Conservation (phyloP, 2,113 vertebrate genomes). For the Chrysochloris asiatica region DNA sequence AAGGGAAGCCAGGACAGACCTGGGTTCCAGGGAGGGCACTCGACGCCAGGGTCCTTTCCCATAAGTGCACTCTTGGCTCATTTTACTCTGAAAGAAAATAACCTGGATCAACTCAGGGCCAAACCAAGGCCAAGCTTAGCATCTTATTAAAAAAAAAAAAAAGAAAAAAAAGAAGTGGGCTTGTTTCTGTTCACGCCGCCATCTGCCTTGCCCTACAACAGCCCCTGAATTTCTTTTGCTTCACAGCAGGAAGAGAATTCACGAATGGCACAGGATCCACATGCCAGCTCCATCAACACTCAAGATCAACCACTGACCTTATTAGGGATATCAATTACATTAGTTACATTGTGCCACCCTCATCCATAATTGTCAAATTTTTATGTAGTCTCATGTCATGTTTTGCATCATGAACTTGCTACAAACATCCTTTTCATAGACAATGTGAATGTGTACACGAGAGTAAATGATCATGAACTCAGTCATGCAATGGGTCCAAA, state of each 20-base stretch:
- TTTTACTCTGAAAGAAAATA: not conserved
- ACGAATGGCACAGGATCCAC: not conserved
- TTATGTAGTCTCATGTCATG: not conserved
- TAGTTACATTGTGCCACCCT: too few relatives aligned
- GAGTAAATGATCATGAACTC: not conserved
- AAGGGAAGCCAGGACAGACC: slow-evolving; percentile 7
- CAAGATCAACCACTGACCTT: not conserved
- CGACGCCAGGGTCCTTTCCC: not conserved
- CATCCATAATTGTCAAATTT: too few relatives aligned
- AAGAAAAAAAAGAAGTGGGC: not conserved
- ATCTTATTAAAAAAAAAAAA: too few relatives aligned
- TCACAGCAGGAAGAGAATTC: not conserved
- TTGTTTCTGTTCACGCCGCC: not conserved
- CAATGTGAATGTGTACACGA: not conserved
- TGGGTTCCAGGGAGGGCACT: not conserved
- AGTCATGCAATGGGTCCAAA: not conserved
- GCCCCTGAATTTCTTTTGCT: not conserved
- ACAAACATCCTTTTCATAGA: not conserved
- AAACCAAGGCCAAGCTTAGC: not conserved
- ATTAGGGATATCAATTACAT: too few relatives aligned
- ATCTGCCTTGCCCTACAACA: not conserved
- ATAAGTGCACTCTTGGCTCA: not conserved
- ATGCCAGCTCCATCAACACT: too few relatives aligned
- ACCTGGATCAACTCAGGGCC: not conserved
- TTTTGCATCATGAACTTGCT: not conserved